Conservation (phyloP, 2,888 invertebrate species). For the Nycteola revayana region DNA sequence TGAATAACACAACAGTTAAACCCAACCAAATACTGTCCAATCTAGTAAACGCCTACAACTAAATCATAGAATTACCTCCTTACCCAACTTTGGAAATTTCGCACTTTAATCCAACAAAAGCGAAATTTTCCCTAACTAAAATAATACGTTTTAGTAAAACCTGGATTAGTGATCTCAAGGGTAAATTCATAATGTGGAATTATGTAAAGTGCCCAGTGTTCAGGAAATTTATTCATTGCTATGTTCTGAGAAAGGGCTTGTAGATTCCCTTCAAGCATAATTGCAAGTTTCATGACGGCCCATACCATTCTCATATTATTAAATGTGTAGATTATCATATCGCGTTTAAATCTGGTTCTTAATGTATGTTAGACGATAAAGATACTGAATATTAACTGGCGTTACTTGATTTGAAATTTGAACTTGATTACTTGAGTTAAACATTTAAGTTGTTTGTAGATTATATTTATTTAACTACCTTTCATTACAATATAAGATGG, state of each 20-base stretch:
- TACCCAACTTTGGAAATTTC: conserved; percentile 3
- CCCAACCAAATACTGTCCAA: neutral
- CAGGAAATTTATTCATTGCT: conserved; percentile 36
- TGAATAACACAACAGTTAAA: neutral
- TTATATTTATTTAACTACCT: no score
- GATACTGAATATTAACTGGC: no score
- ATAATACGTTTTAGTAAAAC: conserved; percentile 20
- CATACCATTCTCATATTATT: conserved; percentile 28
- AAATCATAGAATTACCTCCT: no score
- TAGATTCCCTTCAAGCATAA: conserved; percentile 26
- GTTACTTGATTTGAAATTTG: no score
- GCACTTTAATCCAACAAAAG: conserved; percentile 15
- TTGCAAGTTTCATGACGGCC: conserved; percentile 34
- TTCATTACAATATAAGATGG: no score
- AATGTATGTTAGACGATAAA: no score
- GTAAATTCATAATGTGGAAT: conserved; percentile 33
- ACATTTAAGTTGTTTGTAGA: no score
- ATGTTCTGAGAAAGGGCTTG: conserved; percentile 28
- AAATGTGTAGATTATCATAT: conserved; percentile 31
- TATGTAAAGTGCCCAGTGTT: conserved; percentile 35
- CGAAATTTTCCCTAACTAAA: conserved; percentile 23
- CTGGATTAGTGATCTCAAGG: conserved; percentile 30
- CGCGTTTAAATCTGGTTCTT: conserved; percentile 11
- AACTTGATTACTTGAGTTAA: no score
- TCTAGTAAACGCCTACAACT: neutral